Conservation (phyloP, 2,888 invertebrate species). For the Leptinotarsa peninsularis region DNA sequence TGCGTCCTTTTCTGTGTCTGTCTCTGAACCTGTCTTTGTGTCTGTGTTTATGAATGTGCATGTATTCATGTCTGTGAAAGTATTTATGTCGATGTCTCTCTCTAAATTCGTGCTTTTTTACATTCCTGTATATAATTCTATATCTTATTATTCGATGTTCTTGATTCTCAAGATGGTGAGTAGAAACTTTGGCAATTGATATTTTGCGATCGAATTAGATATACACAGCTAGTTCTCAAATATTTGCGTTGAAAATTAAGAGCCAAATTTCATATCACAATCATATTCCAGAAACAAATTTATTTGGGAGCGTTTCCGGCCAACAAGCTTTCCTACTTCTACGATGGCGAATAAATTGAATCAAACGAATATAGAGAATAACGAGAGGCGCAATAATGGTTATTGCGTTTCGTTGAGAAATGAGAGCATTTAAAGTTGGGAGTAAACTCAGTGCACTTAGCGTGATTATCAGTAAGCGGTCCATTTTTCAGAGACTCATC, state of each 20-base stretch:
- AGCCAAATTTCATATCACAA: background rate
- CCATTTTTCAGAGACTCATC: constrained; percentile 57
- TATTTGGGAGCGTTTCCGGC: constrained; percentile 38
- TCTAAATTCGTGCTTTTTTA: no score
- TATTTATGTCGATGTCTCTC: no score
- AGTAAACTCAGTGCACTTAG: constrained; percentile 59
- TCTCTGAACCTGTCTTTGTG: no score
- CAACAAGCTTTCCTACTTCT: constrained; percentile 53
- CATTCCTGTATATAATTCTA: no score
- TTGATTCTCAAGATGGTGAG: no score
- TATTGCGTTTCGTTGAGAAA: constrained; percentile 61
- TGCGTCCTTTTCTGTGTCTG: no score
- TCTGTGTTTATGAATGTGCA: no score
- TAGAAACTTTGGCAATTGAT: no score
- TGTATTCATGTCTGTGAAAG: no score
- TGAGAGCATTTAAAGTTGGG: constrained; percentile 58
- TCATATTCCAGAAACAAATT: constrained; percentile 23
- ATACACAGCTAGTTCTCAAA: no score
- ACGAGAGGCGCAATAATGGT: constrained; percentile 59
- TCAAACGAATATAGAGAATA: constrained; percentile 55
- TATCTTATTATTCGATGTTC: no score
- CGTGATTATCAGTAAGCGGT: constrained; percentile 60
- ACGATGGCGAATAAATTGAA: constrained; percentile 56
- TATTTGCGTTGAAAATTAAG: background rate
- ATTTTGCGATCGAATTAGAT: no score